Conservation (phyloP, 64 coral and sea anemone species). For the Montipora capricornis region DNA sequence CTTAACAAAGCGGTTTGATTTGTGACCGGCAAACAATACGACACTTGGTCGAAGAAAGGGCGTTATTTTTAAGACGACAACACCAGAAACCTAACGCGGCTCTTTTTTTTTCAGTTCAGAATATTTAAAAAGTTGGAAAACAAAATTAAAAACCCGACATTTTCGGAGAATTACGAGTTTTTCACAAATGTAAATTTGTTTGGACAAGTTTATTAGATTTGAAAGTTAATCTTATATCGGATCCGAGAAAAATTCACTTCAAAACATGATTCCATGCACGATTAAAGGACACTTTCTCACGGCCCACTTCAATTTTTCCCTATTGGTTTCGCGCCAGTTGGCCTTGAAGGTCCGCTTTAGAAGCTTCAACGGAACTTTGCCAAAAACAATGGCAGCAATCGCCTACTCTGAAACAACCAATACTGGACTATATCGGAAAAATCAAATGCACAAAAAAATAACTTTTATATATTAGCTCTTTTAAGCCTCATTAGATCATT, state of each 20-base stretch:
- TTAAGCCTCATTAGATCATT: conserved; percentile 5
- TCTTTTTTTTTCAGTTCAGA: no score
- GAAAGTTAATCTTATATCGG: conserved; percentile 4
- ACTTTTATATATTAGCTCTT: background rate
- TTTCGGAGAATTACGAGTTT: no score
- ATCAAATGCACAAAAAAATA: background rate
- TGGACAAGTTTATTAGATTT: background rate
- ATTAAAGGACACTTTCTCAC: background rate
- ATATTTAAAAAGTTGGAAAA: no score
- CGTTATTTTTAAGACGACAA: no score
- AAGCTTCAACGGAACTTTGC: conserved; percentile 34
- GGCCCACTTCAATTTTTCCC: background rate
- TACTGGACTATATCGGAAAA: conserved; percentile 16
- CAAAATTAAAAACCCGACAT: no score
- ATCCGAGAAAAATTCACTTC: background rate
- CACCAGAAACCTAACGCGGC: no score
- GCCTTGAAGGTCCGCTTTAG: background rate
- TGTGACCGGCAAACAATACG: no score
- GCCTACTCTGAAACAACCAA: background rate
- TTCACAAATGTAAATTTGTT: background rate
- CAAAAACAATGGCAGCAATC: background rate
- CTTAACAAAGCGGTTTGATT: no score
- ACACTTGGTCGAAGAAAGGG: no score
- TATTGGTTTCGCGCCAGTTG: conserved; percentile 27
- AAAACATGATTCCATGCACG: background rate